Percentiles rank a stretch among this genome's conserved stretches.
Conservation (phyloP, 92 coral and sea anemone species). For the Zoanthus sansibaricus region DNA sequence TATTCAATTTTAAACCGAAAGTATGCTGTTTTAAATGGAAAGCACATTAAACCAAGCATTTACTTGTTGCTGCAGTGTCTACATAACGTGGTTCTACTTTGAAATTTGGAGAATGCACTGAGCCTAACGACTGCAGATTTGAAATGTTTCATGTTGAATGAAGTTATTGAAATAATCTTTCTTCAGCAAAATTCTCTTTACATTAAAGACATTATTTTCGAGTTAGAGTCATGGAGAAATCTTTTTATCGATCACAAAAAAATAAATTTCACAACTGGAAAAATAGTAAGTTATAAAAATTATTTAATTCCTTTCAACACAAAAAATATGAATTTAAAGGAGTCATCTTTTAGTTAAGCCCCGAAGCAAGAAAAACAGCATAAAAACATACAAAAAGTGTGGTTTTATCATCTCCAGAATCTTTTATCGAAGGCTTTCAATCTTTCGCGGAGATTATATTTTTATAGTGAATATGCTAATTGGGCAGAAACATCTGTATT, state of each 20-base stretch:
- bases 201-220: not conserved
- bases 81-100: not conserved
- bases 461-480: slow-evolving; percentile 46
- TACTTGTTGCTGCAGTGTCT: not conserved
- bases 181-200: too few species aligned
- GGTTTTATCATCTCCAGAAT: not conserved
- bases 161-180: too few species aligned
- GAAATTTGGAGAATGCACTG: not conserved
- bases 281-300: not conserved
- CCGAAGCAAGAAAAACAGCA: not conserved
- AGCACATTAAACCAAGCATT: not conserved
- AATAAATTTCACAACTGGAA: too few species aligned
- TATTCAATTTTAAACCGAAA: not conserved
- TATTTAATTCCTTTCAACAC: not conserved
- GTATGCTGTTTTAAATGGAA: not conserved
- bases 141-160: too few species aligned
- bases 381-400: not conserved
- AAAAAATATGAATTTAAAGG: not conserved
- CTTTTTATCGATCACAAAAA: too few species aligned
- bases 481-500: slow-evolving; percentile 38
- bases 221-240: not conserved
- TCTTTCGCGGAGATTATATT: slow-evolving; percentile 24
- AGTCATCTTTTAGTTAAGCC: not conserved
- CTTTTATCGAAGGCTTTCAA: slow-evolving; percentile 20
- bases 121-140: too few species aligned